Percentiles rank a stretch among this genome's conserved stretches.
Evolutionary conservation across 2,888 invertebrate species (phyloP).

Genomic region (Cerastoderma edule): DNA sequence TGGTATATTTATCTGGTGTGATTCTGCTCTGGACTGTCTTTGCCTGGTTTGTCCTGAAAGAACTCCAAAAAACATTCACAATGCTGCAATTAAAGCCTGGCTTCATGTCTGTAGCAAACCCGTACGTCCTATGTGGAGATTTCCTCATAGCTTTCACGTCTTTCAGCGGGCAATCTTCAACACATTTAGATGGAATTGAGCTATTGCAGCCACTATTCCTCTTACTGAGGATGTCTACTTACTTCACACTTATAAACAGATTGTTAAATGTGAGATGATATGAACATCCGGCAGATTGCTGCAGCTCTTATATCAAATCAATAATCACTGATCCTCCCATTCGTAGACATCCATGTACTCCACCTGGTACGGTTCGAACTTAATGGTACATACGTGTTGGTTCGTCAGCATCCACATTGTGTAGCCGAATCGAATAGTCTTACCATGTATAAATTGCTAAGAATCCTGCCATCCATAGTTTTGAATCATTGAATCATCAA

Average conservation of each 20-base stretch:
- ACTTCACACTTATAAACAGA: constrained; percentile 35
- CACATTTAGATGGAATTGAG: neutral
- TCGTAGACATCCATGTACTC: neutral
- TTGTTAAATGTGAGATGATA: constrained; percentile 50
- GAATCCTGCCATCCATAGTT: constrained; percentile 76
- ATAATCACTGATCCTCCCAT: constrained; percentile 6
- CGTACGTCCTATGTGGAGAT: neutral
- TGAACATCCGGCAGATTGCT: constrained; percentile 1
- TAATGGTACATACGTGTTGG: constrained; percentile 39
- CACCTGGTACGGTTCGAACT: constrained; percentile 41
- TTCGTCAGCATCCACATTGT: constrained; percentile 58
- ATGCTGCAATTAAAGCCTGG: constrained; percentile 28
- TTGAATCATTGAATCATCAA: constrained; percentile 81
- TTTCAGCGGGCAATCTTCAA: neutral
- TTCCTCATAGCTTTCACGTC: neutral
- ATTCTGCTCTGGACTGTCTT: constrained; percentile 21
- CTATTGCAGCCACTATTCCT: neutral
- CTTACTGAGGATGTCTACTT: constrained; percentile 29
- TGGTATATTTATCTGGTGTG: constrained; percentile 8
- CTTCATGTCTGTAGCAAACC: neutral
- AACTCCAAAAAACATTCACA: constrained; percentile 27
- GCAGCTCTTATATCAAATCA: constrained; percentile 25
- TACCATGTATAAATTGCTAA: constrained; percentile 64
- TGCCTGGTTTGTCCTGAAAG: neutral
- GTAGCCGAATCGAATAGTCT: constrained; percentile 66